phyloP scores from a whole-genome alignment of 1,140 invertebrate genomes.

The Drosophila pallidifrons region DNA sequence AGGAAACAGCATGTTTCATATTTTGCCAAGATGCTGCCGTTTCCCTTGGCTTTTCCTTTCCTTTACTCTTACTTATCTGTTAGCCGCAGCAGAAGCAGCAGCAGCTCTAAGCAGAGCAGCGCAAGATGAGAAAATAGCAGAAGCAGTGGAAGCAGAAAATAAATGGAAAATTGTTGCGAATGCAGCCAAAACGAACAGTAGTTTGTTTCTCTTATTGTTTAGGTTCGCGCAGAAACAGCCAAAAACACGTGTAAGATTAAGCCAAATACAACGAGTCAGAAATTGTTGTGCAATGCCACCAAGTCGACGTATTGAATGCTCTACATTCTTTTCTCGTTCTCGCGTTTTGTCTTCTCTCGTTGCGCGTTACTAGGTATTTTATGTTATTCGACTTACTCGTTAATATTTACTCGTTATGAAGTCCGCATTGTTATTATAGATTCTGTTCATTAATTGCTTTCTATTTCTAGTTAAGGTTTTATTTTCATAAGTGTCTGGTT shows the following conservation, averaged over 20 bases:
- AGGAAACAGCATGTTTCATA: conserved; percentile 71
- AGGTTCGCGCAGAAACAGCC: conserved; percentile 13
- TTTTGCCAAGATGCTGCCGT: conserved; percentile 67
- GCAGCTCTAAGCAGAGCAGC: too few species aligned
- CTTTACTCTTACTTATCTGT: conserved; percentile 17
- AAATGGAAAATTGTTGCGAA: conserved; percentile 69
- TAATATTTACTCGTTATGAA: too few species aligned
- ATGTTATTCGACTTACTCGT: too few species aligned
- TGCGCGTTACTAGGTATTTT: too few species aligned
- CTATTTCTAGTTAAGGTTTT: too few species aligned
- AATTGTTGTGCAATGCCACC: background rate
- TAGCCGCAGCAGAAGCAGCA: background rate
- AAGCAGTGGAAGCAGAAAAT: conserved; percentile 39
- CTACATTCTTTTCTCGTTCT: too few species aligned
- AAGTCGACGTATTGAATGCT: background rate
- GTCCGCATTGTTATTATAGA: too few species aligned
- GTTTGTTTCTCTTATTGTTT: conserved; percentile 37
- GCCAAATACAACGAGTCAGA: background rate
- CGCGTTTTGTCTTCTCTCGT: too few species aligned
- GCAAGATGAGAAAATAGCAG: conserved; percentile 15
- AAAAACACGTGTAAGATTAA: conserved; percentile 9
- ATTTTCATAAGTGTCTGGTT: too few species aligned
- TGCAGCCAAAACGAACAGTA: conserved; percentile 52
- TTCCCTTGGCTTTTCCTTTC: conserved; percentile 8
- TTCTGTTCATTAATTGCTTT: too few species aligned